Percentiles rank a stretch among this genome's conserved stretches.
Evolutionary conservation across 2,888 invertebrate genomes (phyloP).

Genomic region (Eutolmus rufibarbis): DNA sequence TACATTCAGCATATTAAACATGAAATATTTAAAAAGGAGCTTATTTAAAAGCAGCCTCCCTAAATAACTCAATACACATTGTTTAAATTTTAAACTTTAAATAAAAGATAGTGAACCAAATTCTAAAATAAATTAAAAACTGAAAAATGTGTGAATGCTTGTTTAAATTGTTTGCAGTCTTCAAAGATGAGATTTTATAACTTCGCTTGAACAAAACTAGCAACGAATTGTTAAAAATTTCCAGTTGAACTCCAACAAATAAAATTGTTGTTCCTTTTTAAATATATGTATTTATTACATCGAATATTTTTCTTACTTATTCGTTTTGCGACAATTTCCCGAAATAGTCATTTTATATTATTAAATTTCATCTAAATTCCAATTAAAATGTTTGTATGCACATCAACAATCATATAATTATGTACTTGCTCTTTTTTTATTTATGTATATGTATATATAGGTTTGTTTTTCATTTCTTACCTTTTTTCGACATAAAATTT

Average conservation of each 20-base stretch:
- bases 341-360: not conserved
- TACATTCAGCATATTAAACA: too few relatives aligned
- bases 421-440: not conserved
- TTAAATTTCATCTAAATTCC: not conserved
- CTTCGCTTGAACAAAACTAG: not conserved
- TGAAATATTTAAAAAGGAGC: too few relatives aligned
- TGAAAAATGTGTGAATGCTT: not conserved
- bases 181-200: not conserved
- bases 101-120: not conserved
- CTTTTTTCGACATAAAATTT: not conserved
- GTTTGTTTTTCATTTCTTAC: not conserved
- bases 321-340: not conserved
- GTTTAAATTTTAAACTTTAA: not conserved
- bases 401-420: conserved; percentile 1
- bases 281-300: not conserved
- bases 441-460: not conserved
- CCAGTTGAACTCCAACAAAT: not conserved
- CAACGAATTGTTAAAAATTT: not conserved
- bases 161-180: not conserved
- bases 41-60: too few relatives aligned
- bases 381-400: not conserved
- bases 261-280: not conserved
- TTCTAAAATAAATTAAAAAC: not conserved
- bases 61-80: not conserved
- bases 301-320: not conserved